phyloP scores from a whole-genome alignment of 2,113 vertebrate genomes.

The Triplophysa rosa region DNA sequence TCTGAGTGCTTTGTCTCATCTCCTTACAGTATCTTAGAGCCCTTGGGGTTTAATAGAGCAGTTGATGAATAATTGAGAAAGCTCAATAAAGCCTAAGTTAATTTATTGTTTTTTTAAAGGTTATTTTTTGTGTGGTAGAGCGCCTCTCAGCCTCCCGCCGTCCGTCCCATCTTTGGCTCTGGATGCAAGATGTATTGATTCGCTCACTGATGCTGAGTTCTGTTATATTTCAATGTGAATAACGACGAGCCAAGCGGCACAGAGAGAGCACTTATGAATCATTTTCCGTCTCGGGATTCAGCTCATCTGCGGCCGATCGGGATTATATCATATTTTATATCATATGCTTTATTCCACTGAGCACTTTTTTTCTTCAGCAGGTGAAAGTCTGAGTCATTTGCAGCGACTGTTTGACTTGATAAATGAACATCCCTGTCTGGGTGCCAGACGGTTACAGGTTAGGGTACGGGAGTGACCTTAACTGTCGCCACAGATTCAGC shows the following conservation, averaged over 20 bases:
- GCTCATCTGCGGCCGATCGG: not conserved
- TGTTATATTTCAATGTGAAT: conserved; percentile 50
- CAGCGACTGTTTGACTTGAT: conserved; percentile 8
- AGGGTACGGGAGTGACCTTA: conserved; percentile 20
- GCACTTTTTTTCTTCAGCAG: not conserved
- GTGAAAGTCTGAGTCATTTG: conserved; percentile 32
- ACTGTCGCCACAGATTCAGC: conserved; percentile 25
- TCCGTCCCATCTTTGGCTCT: not conserved
- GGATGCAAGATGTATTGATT: conserved; percentile 44
- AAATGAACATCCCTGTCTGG: conserved; percentile 12
- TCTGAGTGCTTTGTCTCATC: conserved; percentile 33
- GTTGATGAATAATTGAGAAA: conserved; percentile 50
- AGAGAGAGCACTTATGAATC: conserved; percentile 35
- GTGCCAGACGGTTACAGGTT: conserved; percentile 30
- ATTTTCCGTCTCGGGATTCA: conserved; percentile 19
- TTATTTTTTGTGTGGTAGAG: not conserved
- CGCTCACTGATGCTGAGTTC: conserved; percentile 26
- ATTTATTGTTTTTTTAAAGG: conserved; percentile 43
- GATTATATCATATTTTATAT: conserved; percentile 21
- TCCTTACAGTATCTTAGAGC: conserved; percentile 41
- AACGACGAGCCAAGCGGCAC: conserved; percentile 21
- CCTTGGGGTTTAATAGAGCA: conserved; percentile 40
- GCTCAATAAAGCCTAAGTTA: conserved; percentile 52
- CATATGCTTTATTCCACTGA: conserved; percentile 22
- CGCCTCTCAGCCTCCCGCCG: not conserved